These are phyloP conservation scores for Pseudococcus longispinus DNA, from an alignment of 2,888 invertebrate species.

Conservation along the genomic window DNA sequence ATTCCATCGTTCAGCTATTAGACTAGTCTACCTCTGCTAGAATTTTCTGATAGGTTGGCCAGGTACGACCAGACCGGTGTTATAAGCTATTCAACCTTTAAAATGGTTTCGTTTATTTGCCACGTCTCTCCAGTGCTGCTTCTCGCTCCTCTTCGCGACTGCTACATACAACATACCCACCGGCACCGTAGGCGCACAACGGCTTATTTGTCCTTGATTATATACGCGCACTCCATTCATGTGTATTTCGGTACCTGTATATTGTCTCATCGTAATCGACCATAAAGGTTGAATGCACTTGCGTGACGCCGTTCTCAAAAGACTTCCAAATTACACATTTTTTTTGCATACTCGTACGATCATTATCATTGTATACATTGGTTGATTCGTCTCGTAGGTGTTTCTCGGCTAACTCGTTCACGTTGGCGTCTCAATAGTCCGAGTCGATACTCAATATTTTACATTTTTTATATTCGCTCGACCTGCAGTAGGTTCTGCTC, in stretches of 20 bases:
- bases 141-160: neutral
- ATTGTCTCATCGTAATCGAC: constrained; percentile 12
- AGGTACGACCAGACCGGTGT: constrained; percentile 49
- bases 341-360: constrained; percentile 8
- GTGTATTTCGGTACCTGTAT: constrained; percentile 32
- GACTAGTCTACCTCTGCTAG: constrained; percentile 28
- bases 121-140: neutral
- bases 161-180: neutral
- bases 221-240: constrained; percentile 18
- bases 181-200: constrained; percentile 32
- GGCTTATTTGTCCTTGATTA: constrained; percentile 37
- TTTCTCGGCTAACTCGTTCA: neutral
- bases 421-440: constrained; percentile 3
- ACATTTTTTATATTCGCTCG: neutral
- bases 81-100: constrained; percentile 52
- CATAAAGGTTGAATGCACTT: constrained; percentile 39
- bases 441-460: neutral
- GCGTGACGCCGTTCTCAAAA: constrained; percentile 32
- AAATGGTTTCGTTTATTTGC: constrained; percentile 45
- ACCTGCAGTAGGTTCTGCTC: neutral
- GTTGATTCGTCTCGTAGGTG: neutral
- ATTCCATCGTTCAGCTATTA: constrained; percentile 32
- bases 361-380: constrained; percentile 1
- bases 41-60: constrained; percentile 32
- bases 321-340: neutral